Conservation (phyloP, 2,113 vertebrate genomes). For the Engraulis encrasicolus region DNA sequence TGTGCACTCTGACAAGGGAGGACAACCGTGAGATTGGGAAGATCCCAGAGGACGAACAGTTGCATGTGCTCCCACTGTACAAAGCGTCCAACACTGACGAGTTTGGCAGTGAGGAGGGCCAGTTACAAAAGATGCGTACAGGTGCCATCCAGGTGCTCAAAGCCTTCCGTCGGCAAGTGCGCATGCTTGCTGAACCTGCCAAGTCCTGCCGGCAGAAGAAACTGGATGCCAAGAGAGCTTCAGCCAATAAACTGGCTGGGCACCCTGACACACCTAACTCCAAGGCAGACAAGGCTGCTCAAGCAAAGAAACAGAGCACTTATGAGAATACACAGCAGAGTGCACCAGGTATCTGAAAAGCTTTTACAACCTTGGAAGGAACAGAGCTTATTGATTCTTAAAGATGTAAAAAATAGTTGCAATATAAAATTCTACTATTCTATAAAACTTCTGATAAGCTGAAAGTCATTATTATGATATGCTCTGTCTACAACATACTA, state of each 20-base stretch:
- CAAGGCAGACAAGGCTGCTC: conserved; percentile 84
- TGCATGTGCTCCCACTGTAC: conserved; percentile 94
- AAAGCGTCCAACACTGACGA: conserved; percentile 90
- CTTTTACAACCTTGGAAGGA: no score
- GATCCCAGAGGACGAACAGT: conserved; percentile 92
- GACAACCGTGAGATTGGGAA: conserved; percentile 91
- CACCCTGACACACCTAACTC: conserved; percentile 78
- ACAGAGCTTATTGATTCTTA: no score
- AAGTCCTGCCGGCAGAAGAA: conserved; percentile 96
- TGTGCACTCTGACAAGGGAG: conserved; percentile 93
- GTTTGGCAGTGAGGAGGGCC: conserved; percentile 88
- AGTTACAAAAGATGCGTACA: conserved; percentile 88
- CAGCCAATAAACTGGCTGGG: conserved; percentile 80
- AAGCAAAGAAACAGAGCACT: conserved; percentile 79
- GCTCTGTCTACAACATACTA: background rate
- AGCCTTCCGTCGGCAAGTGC: conserved; percentile 89
- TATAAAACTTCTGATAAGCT: no score
- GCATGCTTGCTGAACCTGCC: conserved; percentile 90
- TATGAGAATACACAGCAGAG: conserved; percentile 69
- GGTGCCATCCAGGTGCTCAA: conserved; percentile 94
- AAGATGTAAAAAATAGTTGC: no score
- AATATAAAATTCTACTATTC: no score
- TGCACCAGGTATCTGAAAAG: conserved; percentile 73
- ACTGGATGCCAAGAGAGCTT: conserved; percentile 89
- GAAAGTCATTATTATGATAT: no score